Evolutionary conservation across 2,113 vertebrate genomes (phyloP).

Genomic region (Trematocara stigmaticum): DNA sequence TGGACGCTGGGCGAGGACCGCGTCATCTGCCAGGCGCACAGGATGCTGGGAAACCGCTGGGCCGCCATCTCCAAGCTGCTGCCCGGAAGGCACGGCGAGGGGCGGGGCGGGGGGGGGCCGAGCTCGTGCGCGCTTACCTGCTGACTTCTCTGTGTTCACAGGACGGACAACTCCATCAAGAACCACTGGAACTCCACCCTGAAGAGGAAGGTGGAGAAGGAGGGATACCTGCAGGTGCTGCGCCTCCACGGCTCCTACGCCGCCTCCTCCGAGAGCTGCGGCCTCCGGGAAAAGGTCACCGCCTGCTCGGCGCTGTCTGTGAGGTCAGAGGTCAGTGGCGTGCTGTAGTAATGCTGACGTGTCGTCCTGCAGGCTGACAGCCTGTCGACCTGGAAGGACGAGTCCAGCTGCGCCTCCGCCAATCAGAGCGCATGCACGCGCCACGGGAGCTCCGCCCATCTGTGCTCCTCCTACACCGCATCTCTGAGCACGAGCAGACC

Average conservation of each 20-base stretch:
- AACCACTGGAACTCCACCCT: constrained; percentile 99
- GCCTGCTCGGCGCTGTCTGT: background rate
- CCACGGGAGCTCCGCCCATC: background rate
- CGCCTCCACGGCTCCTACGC: constrained; percentile 58
- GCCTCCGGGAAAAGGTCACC: background rate
- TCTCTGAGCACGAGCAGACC: too few species aligned
- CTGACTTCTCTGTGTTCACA: constrained; percentile 45
- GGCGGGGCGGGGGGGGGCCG: background rate
- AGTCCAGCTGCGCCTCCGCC: background rate
- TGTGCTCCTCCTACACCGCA: too few species aligned
- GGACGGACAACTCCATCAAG: constrained; percentile 97
- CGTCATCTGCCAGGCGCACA: constrained; percentile 87
- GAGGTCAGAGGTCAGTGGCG: background rate
- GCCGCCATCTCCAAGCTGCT: constrained; percentile 92
- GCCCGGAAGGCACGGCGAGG: constrained; percentile 80
- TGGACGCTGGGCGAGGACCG: constrained; percentile 92
- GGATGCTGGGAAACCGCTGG: constrained; percentile 92
- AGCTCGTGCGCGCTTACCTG: background rate
- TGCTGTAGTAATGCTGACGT: background rate
- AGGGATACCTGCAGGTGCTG: constrained; percentile 80
- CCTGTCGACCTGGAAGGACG: background rate
- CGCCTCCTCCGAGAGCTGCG: constrained; percentile 40
- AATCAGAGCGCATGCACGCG: too few species aligned
- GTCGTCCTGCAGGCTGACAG: background rate
- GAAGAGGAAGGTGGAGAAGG: constrained; percentile 89